Percentiles rank a stretch among this genome's conserved stretches.
Evolutionary conservation across 2,113 vertebrate genomes (phyloP).

Genomic region (Actinemys pallida): DNA sequence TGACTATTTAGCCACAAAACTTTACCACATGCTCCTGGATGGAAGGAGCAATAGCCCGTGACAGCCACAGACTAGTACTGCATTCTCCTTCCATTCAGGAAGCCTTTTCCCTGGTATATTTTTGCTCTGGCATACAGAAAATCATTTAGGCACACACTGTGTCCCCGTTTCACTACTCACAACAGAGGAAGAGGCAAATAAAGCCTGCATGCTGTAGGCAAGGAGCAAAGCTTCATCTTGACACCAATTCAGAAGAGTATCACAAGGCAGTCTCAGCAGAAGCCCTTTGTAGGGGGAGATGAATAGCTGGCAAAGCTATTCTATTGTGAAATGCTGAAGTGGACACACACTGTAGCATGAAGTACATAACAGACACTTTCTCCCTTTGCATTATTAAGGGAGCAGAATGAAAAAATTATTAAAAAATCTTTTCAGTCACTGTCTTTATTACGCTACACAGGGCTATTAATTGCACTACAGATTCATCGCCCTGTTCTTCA

Average conservation of each 20-base stretch:
- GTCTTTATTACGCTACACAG: neutral
- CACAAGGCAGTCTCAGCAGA: neutral
- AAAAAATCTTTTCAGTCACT: neutral
- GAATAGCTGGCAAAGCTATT: neutral
- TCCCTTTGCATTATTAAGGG: conserved; percentile 7
- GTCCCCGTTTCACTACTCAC: neutral
- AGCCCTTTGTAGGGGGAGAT: conserved; percentile 1
- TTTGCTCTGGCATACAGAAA: neutral
- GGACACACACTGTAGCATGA: conserved; percentile 41
- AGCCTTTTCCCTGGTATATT: neutral
- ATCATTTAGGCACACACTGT: neutral
- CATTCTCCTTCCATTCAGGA: neutral
- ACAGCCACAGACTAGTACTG: accelerated
- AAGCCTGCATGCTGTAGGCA: neutral
- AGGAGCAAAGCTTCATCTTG: neutral
- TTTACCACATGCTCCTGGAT: accelerated
- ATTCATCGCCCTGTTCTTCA: neutral
- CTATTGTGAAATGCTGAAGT: neutral
- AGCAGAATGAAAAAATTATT: neutral
- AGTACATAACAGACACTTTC: neutral
- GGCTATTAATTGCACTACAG: accelerated
- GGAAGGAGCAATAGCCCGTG: neutral
- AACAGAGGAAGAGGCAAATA: conserved; percentile 42
- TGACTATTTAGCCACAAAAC: neutral
- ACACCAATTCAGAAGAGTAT: neutral